phyloP scores from a whole-genome alignment of 2,113 vertebrate genomes.

The Lagopus leucura region DNA sequence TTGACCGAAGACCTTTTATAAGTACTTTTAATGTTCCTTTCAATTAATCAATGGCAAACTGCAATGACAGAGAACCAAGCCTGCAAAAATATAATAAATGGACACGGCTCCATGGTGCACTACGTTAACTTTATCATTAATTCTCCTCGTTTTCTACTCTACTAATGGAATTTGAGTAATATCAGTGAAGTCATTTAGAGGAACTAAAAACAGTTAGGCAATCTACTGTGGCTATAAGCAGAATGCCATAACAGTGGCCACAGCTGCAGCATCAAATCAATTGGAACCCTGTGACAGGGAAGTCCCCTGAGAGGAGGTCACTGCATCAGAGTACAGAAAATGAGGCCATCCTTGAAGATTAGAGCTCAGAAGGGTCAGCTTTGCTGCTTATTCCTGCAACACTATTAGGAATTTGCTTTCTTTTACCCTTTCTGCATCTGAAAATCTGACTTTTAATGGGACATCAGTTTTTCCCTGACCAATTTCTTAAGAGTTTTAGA shows the following conservation, averaged over 20 bases:
- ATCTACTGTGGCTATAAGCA: not conserved
- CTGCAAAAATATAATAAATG: not conserved
- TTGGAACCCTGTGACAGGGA: not conserved
- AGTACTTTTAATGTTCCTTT: not conserved
- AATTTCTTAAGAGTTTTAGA: not conserved
- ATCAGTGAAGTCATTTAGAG: not conserved
- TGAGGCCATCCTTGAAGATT: not conserved
- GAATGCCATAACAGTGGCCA: not conserved
- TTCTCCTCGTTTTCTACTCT: not conserved
- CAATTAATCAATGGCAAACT: not conserved
- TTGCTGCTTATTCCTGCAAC: not conserved
- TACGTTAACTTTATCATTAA: accelerated
- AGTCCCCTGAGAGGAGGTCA: not conserved
- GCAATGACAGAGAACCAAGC: not conserved
- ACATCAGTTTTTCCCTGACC: not conserved
- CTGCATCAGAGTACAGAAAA: not conserved
- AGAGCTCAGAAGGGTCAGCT: not conserved
- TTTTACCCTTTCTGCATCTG: accelerated
- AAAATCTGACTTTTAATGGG: not conserved
- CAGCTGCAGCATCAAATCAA: not conserved
- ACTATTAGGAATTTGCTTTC: not conserved
- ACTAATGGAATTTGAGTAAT: not conserved
- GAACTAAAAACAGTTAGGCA: not conserved
- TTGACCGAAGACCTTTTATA: not conserved
- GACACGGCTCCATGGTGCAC: not conserved